Percentiles rank a stretch among this genome's conserved stretches.
Conservation (phyloP, 2,113 vertebrate genomes). For the Todiramphus saurophagus region DNA sequence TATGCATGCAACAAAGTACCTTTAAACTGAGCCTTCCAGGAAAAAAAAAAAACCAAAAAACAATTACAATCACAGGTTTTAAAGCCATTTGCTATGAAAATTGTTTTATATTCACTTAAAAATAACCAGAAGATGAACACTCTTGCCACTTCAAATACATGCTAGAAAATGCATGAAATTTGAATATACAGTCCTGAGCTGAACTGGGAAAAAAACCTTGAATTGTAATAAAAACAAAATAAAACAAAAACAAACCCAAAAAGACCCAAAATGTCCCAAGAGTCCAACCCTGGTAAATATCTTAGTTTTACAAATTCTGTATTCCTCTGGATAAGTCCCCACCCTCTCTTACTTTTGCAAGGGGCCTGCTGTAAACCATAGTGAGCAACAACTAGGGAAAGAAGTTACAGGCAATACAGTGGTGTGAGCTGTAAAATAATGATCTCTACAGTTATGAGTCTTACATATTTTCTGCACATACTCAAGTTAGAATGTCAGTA, state of each 20-base stretch:
- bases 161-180: neutral
- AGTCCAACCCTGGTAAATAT: neutral
- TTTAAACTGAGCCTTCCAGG: neutral
- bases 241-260: neutral
- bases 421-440: neutral
- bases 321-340: neutral
- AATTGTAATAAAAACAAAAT: neutral
- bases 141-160: neutral
- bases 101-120: neutral
- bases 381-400: neutral
- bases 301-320: neutral
- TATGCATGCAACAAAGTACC: neutral
- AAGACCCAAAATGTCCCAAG: rapidly evolving
- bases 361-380: neutral
- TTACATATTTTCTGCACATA: neutral
- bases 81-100: neutral
- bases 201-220: neutral
- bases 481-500: neutral
- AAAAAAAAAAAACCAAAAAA: neutral
- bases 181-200: neutral
- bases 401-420: neutral
- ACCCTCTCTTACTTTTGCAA: neutral
- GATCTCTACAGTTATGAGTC: neutral
- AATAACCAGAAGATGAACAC: neutral
- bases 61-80: rapidly evolving